A percentile compares a stretch with the other conserved stretches of the same genome.
These are phyloP conservation scores for Halcyon badia DNA, from an alignment of 2,797 vertebrate species.

Conservation along the genomic window DNA sequence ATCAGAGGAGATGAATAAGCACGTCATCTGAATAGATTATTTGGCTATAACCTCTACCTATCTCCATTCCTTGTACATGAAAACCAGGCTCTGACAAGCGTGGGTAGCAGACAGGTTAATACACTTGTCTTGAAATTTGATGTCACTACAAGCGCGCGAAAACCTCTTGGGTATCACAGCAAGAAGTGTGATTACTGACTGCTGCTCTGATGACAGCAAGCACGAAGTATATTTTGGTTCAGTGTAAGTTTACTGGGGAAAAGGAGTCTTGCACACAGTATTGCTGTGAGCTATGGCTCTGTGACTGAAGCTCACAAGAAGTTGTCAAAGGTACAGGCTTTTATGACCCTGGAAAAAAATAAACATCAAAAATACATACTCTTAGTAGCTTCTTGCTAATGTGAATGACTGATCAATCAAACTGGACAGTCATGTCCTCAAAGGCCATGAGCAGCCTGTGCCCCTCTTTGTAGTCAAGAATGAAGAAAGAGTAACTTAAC, in stretches of 20 bases:
- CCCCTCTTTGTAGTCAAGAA: neutral
- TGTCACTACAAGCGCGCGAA: neutral
- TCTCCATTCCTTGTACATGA: rapidly evolving
- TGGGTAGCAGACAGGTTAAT: neutral
- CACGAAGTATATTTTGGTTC: neutral
- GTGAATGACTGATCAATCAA: neutral
- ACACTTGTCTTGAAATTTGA: neutral
- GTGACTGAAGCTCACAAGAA: neutral
- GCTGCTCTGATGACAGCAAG: neutral
- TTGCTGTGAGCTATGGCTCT: neutral
- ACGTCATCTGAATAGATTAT: neutral
- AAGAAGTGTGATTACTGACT: neutral
- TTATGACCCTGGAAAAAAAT: neutral
- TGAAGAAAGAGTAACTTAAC: neutral
- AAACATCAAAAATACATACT: neutral
- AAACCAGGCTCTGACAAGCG: neutral
- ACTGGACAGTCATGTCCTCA: neutral
- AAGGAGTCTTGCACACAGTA: neutral
- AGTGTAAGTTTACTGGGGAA: neutral
- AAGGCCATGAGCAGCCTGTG: neutral
- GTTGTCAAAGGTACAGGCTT: rapidly evolving
- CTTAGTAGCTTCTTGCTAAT: neutral
- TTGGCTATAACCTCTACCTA: neutral
- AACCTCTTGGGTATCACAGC: neutral
- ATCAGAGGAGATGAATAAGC: neutral